These are phyloP conservation scores for Panagrolaimus sp. DNA, from an alignment of 1,140 invertebrate species.

Conservation along the genomic window DNA sequence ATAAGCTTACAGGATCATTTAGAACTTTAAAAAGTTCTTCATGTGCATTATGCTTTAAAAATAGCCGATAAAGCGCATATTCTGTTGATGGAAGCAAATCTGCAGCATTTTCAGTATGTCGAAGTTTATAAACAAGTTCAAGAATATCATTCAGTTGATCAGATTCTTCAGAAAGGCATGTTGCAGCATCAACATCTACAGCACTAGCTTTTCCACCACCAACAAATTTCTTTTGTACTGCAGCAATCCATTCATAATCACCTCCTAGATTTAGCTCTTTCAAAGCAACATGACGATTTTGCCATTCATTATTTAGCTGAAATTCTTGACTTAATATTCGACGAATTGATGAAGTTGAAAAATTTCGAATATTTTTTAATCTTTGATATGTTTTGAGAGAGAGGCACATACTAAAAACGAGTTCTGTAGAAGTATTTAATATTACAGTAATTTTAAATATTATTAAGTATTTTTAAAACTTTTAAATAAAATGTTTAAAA, in stretches of 20 bases:
- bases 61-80: constrained; percentile 71
- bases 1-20: constrained; percentile 65
- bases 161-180: constrained; percentile 33
- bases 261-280: constrained; percentile 38
- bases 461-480: too few relatives aligned
- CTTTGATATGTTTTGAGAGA: neutral
- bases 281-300: constrained; percentile 33
- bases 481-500: too few relatives aligned
- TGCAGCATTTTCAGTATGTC: constrained; percentile 67
- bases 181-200: constrained; percentile 52
- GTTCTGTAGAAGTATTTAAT: too few relatives aligned
- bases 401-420: neutral
- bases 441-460: too few relatives aligned
- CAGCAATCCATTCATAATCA: constrained; percentile 51
- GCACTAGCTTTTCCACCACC: constrained; percentile 51
- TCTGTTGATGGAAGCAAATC: constrained; percentile 72
- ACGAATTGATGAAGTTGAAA: constrained; percentile 17
- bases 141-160: constrained; percentile 50
- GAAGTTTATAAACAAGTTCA: constrained; percentile 60
- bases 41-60: constrained; percentile 64
- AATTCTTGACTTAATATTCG: constrained; percentile 19
- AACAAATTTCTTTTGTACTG: constrained; percentile 54
- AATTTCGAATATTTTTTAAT: neutral
- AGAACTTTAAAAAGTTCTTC: constrained; percentile 70
- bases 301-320: constrained; percentile 31